A percentile compares a stretch with the other conserved stretches of the same genome.
Conservation (phyloP, 2,113 vertebrate genomes). For the Corapipo altera region DNA sequence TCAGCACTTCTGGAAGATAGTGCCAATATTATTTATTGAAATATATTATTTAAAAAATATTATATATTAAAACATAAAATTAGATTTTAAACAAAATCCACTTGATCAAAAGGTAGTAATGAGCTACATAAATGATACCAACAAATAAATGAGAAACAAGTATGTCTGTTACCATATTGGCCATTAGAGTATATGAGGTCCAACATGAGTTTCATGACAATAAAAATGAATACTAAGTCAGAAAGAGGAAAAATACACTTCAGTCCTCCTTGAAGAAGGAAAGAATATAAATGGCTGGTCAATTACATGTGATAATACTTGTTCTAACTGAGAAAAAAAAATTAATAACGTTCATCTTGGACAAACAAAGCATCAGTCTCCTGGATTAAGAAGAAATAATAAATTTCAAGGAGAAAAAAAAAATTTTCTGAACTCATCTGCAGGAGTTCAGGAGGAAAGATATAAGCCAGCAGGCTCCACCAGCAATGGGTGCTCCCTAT, state of each 20-base stretch:
- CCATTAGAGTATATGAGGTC: background rate
- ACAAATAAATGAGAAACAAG: background rate
- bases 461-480: background rate
- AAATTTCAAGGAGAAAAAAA: background rate
- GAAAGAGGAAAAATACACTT: background rate
- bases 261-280: background rate
- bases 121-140: background rate
- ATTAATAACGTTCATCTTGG: background rate
- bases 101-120: background rate
- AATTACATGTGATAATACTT: background rate
- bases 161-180: background rate
- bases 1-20: background rate
- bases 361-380: background rate
- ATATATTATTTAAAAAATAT: background rate
- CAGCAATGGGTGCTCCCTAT: background rate
- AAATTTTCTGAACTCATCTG: background rate
- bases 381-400: background rate
- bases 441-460: background rate
- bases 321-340: background rate
- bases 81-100: background rate
- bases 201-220: background rate
- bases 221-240: background rate
- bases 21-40: background rate
- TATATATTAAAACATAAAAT: background rate
- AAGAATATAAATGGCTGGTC: background rate